phyloP scores from a whole-genome alignment of 2,113 vertebrate species.

The Glaucidium brasilianum region DNA sequence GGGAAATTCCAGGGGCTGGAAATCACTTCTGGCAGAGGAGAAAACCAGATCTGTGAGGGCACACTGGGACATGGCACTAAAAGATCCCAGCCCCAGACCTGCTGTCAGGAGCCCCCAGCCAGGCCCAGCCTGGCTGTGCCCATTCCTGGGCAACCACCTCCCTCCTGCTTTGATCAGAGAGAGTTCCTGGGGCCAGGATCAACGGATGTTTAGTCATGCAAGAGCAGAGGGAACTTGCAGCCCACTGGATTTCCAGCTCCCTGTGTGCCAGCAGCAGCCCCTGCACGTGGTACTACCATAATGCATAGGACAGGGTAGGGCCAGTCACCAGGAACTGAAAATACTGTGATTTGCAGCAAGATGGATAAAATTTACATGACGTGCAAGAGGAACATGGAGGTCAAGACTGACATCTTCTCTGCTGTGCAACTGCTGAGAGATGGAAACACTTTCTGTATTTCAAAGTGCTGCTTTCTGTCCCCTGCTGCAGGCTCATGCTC shows the following conservation, averaged over 20 bases:
- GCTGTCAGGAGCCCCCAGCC: not conserved
- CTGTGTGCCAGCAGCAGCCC: not conserved
- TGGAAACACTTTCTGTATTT: not conserved
- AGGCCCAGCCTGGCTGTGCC: not conserved
- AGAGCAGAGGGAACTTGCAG: not conserved
- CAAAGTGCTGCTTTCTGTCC: not conserved
- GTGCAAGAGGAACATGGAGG: no score
- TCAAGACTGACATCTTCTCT: no score
- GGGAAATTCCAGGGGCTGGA: not conserved
- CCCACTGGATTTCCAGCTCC: not conserved
- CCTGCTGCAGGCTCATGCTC: not conserved
- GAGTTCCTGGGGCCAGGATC: not conserved
- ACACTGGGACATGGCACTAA: not conserved
- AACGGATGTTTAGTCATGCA: fast-evolving
- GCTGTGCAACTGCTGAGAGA: not conserved
- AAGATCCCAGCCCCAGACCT: not conserved
- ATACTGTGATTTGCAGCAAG: not conserved
- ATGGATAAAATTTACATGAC: not conserved
- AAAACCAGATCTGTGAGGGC: not conserved
- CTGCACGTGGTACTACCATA: not conserved
- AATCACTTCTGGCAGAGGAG: not conserved
- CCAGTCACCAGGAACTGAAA: not conserved
- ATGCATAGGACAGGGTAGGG: not conserved
- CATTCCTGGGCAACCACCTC: not conserved
- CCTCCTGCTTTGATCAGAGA: not conserved